These are phyloP conservation scores for Crypturellus undulatus DNA, from an alignment of 2,113 vertebrate species.

Conservation along the genomic window DNA sequence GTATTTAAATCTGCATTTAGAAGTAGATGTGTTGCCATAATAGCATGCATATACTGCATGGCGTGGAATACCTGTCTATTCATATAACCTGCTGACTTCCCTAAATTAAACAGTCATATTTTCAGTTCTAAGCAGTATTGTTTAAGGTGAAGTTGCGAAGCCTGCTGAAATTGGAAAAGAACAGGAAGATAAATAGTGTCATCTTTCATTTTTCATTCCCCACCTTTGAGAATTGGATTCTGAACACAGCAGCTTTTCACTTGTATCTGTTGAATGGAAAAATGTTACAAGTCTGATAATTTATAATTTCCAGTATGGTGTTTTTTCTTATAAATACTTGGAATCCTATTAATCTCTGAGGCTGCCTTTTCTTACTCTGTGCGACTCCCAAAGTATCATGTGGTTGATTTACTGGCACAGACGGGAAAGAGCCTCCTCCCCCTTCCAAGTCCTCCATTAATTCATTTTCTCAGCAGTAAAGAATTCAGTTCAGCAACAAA, in stretches of 20 bases:
- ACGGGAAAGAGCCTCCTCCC: slow-evolving; percentile 75
- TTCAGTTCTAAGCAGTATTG: slow-evolving; percentile 21
- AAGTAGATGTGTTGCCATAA: neutral
- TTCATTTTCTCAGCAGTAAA: slow-evolving; percentile 88
- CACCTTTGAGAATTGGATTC: slow-evolving; percentile 39
- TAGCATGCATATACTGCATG: neutral
- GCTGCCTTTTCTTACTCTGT: slow-evolving; percentile 70
- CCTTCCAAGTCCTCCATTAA: slow-evolving; percentile 82
- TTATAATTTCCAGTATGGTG: slow-evolving; percentile 74
- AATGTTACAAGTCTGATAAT: slow-evolving; percentile 72
- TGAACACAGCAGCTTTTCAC: slow-evolving; percentile 59
- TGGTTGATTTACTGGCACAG: slow-evolving; percentile 83
- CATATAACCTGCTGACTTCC: neutral
- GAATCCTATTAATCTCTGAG: slow-evolving; percentile 76
- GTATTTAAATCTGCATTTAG: neutral
- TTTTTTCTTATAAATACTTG: slow-evolving; percentile 79
- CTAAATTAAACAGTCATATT: neutral
- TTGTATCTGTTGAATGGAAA: slow-evolving; percentile 63
- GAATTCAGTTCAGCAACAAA: slow-evolving; percentile 87
- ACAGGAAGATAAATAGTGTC: slow-evolving; percentile 15
- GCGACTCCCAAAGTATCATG: slow-evolving; percentile 76
- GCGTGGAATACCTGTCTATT: neutral
- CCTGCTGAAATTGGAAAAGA: slow-evolving; percentile 24
- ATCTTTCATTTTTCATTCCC: slow-evolving; percentile 7
- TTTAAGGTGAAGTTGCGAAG: slow-evolving; percentile 43